These are phyloP conservation scores for Leptinotarsa texana DNA, from an alignment of 1,140 invertebrate genomes.

Conservation along the genomic window DNA sequence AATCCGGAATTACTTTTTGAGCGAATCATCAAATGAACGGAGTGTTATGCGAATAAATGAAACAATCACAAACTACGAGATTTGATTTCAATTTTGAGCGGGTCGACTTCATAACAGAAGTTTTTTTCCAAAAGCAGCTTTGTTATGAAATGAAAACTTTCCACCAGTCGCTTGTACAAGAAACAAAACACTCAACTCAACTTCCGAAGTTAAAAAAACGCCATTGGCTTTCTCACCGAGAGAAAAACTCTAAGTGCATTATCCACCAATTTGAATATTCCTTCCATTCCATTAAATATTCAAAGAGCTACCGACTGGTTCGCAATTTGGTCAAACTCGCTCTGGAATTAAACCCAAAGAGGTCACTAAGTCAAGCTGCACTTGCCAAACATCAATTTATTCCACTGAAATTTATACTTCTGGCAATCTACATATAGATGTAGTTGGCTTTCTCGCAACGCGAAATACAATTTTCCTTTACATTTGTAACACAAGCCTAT, in stretches of 20 bases:
- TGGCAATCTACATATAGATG: conserved; percentile 6
- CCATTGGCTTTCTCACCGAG: no score
- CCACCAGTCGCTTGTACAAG: no score
- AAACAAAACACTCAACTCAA: no score
- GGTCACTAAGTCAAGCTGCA: conserved; percentile 3
- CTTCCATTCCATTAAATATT: conserved; percentile 2
- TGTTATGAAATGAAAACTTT: no score
- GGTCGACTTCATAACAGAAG: no score
- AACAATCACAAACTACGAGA: no score
- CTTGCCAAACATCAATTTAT: neutral
- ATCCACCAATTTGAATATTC: neutral
- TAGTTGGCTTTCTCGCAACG: neutral
- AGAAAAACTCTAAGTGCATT: neutral
- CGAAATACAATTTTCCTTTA: conserved; percentile 6
- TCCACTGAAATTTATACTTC: neutral
- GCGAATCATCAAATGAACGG: no score
- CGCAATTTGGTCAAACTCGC: neutral
- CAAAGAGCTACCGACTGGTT: neutral
- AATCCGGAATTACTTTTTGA: no score
- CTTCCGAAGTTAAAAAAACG: no score
- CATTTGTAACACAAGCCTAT: conserved; percentile 1
- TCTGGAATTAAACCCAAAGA: neutral
- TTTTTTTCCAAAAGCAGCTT: no score
- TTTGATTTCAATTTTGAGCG: no score
- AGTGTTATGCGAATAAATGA: no score